A percentile compares a stretch with the other conserved stretches of the same genome.
These are phyloP conservation scores for Microchirus variegatus DNA, from an alignment of 2,797 vertebrate genomes.

Conservation along the genomic window DNA sequence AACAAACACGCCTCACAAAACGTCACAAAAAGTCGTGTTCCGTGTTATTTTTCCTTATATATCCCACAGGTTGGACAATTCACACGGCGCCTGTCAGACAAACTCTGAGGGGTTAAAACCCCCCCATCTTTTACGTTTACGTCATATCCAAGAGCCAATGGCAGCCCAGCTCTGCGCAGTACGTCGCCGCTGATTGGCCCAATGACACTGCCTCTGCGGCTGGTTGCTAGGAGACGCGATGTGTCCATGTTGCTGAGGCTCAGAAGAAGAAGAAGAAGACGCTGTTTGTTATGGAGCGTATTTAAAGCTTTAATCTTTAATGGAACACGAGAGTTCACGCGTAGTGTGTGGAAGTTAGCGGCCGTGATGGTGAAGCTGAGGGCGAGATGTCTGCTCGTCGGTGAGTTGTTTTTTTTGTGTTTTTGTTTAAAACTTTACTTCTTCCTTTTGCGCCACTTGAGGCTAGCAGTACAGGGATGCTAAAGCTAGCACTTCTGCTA, in stretches of 20 bases:
- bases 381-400: constrained; percentile 79
- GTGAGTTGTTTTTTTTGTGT: constrained; percentile 53
- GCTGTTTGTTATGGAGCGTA: not conserved
- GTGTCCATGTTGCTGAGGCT: constrained; percentile 47
- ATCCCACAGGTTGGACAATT: no score
- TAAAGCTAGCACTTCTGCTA: constrained; percentile 33
- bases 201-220: constrained; percentile 35
- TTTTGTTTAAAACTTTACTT: not conserved
- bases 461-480: not conserved
- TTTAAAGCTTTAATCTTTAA: not conserved
- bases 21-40: no score
- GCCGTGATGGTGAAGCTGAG: constrained; percentile 80
- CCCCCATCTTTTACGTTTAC: no score
- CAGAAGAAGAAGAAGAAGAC: constrained; percentile 4
- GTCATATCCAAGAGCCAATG: constrained; percentile 61
- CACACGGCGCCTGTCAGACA: constrained; percentile 13
- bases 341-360: not conserved
- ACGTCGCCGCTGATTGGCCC: constrained; percentile 22
- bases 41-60: no score
- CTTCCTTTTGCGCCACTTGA: not conserved
- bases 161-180: not conserved
- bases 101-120: rapidly evolving
- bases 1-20: no score
- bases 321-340: not conserved
- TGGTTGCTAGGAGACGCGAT: constrained; percentile 75